Evolutionary conservation across 2,113 vertebrate genomes (phyloP).

Genomic region (Corythaeola cristata): DNA sequence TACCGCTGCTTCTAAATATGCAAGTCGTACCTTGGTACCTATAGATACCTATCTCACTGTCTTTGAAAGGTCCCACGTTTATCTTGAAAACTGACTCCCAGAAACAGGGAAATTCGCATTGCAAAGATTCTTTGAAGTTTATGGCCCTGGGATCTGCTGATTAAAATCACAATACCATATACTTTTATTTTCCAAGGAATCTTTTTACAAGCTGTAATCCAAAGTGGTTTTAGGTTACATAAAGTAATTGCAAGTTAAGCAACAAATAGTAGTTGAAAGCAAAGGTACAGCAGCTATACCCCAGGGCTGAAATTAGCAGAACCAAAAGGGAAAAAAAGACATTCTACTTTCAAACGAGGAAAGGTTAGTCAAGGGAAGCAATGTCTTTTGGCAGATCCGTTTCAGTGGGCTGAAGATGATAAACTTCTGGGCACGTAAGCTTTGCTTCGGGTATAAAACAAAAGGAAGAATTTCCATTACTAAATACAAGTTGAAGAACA

Average conservation of each 20-base stretch:
- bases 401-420: not conserved
- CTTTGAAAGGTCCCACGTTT: slow-evolving; percentile 17
- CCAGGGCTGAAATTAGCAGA: not conserved
- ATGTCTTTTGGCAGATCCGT: not conserved
- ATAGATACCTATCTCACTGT: not conserved
- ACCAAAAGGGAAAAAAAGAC: not conserved
- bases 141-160: slow-evolving; percentile 22
- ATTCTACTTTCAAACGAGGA: not conserved
- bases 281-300: not conserved
- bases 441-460: not conserved
- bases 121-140: slow-evolving; percentile 53
- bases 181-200: slow-evolving; percentile 12
- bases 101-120: slow-evolving; percentile 30
- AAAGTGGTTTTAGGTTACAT: not conserved
- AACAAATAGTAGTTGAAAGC: not conserved
- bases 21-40: not conserved
- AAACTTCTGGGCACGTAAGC: not conserved
- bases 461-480: not conserved
- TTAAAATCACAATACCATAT: slow-evolving; percentile 29
- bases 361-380: not conserved
- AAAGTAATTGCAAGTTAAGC: slow-evolving; percentile 27
- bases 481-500: not conserved
- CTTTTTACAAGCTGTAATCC: not conserved
- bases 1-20: not conserved
- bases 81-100: slow-evolving; percentile 2